Base-by-base conservation (phyloP, 2,113 vertebrate genomes). In the Aix galericulata region DNA sequence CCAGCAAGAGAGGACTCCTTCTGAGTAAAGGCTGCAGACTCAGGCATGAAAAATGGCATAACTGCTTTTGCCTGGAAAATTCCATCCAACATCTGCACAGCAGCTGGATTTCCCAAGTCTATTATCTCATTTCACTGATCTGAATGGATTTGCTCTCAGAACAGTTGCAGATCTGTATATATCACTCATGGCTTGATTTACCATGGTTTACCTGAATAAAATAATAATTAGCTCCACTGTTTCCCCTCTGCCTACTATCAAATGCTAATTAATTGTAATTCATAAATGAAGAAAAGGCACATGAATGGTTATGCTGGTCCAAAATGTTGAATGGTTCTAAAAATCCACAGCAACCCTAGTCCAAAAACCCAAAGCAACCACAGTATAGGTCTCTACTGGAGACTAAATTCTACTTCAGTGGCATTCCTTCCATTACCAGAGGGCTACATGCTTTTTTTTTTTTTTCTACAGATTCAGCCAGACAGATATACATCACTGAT, bases 51-150 rank as follows among this genome's bases (percentile, higher is more conserved):
- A 93, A 94, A 64, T 90, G 60, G 64, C 66, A 86, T 84, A 69
- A 60, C 42, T 83, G 16, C 36, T 88, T 97, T 80, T 94, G 32
- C 76, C 85, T 96, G 95, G 86, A 92, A 94, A 94, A 94, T 92
- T 94, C 88, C 86, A 92, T 67, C 53, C 83, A 91, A 82, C 95
- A 96, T 94, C 93, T 95, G 94, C 36, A 20, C 63, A 92, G 83
- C 96, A 97, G 88, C 94, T 97, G 93, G 83, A 93, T 86, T 95
- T 94, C 88, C 83, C 76, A 86, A 93, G 56, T 80, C 88, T 75
- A 2, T 93, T 86, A 91, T 95, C 91, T 96, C 86, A 52, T 96
- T 93, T 95, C 94, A 92, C 62, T 96, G 93, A 95, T 90, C 50
- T 83, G 88, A 93, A 88, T 91, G 86, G 77, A 82, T 94, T 85